Conservation (phyloP, 2,888 invertebrate genomes). For the Rutpela maculata region DNA sequence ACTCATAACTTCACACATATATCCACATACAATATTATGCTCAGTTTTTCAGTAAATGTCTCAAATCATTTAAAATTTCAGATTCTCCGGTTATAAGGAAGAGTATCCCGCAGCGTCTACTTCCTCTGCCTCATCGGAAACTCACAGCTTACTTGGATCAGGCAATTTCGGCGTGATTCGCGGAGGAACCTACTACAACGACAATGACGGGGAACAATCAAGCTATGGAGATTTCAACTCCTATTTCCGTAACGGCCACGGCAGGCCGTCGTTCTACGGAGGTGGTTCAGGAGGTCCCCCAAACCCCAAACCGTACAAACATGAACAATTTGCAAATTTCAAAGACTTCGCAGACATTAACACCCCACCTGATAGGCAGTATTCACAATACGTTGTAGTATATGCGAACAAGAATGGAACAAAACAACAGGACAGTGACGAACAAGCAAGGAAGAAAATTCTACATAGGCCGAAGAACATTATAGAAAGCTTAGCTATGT, state of each 20-base stretch:
- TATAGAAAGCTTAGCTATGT: constrained; percentile 85
- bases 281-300: constrained; percentile 68
- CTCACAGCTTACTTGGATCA: constrained; percentile 79
- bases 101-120: constrained; percentile 42
- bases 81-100: constrained; percentile 71
- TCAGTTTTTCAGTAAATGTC: too few relatives aligned
- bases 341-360: constrained; percentile 94
- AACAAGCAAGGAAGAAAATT: constrained; percentile 62
- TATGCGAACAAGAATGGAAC: constrained; percentile 87
- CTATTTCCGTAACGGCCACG: constrained; percentile 83
- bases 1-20: too few relatives aligned
- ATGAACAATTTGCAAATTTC: constrained; percentile 92
- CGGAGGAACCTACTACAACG: constrained; percentile 90
- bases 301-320: constrained; percentile 82
- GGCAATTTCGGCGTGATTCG: constrained; percentile 91
- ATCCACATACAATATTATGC: too few relatives aligned
- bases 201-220: constrained; percentile 81
- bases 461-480: constrained; percentile 81
- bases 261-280: constrained; percentile 79
- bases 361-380: constrained; percentile 86
- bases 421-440: constrained; percentile 70
- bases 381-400: constrained; percentile 89
- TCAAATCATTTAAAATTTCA: constrained; percentile 52
- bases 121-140: constrained; percentile 32
- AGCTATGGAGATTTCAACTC: constrained; percentile 75